Base-by-base conservation (phyloP, 2,888 invertebrate genomes). In the Idaea straminata region DNA sequence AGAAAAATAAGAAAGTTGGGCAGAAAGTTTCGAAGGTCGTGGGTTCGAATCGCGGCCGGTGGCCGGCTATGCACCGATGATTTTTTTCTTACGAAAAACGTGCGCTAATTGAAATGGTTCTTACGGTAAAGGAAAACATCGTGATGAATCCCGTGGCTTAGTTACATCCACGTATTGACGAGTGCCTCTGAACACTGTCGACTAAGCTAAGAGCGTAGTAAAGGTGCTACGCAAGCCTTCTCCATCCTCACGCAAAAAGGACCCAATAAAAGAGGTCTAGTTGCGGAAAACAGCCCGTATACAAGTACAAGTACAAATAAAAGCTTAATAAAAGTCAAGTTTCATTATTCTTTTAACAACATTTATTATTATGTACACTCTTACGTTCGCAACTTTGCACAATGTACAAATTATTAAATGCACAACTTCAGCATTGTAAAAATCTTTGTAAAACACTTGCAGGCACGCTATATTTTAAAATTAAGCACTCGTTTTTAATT, bases 391-490 rank as follows among this genome's bases (percentile, higher is more conserved):
- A 85, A 82, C 79, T 85, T 89, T 89, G 89, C 87, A 89, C 86
- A 89, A 84, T 88, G 89, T 91, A 91, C 91, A 90, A 91, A 89
- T 59, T 89, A 90, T 88, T 92, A 92, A 92, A 92, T 92, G 92
- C 92, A 92, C 92, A 92, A 92, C 90, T 89, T 91, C 91, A 91
- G 91, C 91, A 91, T 91, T 88, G 89, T 86, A 91, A 89, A 59
- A 88, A 83, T 83, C 79, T 75, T 79, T 77, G 75, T 73, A 80
- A 59, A 80, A 80, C 77, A 82, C 74, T 82, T 81, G 79, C 83
- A 86, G 84, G 82, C 86, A 85, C 84, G 83, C 83, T 75, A 75
- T 75, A 70, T 78, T 77, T 77, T 80, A 77, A 81, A 75, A 77
- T 74, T 80, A 80, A 81, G 77, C 82, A 84, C 83, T 83, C 82